Evolutionary conservation across 2,113 vertebrate genomes (phyloP).

Genomic region (Prolemur simus): DNA sequence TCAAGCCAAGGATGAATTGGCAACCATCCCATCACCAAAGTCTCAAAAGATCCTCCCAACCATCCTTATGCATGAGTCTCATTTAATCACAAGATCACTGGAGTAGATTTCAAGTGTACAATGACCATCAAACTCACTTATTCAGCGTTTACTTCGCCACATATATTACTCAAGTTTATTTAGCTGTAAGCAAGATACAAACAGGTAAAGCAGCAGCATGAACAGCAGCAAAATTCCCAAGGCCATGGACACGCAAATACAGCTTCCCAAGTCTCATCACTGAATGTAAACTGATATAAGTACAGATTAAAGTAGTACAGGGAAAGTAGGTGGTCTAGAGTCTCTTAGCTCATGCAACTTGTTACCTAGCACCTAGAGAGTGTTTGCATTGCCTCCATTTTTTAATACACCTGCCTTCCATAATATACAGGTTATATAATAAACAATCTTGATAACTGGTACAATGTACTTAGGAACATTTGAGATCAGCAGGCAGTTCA

Average conservation of each 20-base stretch:
- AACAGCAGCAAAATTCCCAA: not conserved
- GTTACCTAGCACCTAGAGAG: not conserved
- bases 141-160: not conserved
- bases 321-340: not conserved
- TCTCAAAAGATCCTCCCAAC: not conserved
- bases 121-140: not conserved
- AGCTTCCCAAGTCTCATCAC: not conserved
- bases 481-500: not conserved
- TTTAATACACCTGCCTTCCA: not conserved
- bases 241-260: not conserved
- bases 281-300: not conserved
- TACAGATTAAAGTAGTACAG: not conserved
- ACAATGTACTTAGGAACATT: not conserved
- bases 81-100: not conserved
- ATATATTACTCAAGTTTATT: not conserved
- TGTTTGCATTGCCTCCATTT: not conserved
- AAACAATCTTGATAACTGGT: not conserved
- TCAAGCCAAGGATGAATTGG: not conserved
- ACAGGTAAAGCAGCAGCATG: not conserved
- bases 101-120: not conserved
- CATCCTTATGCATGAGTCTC: not conserved
- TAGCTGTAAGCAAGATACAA: not conserved
- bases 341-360: not conserved
- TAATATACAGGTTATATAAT: not conserved
- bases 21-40: not conserved